Percentiles rank a stretch among this genome's conserved stretches.
These are phyloP conservation scores for Hemiprocne comata DNA, from an alignment of 2,113 vertebrate species.

Conservation along the genomic window DNA sequence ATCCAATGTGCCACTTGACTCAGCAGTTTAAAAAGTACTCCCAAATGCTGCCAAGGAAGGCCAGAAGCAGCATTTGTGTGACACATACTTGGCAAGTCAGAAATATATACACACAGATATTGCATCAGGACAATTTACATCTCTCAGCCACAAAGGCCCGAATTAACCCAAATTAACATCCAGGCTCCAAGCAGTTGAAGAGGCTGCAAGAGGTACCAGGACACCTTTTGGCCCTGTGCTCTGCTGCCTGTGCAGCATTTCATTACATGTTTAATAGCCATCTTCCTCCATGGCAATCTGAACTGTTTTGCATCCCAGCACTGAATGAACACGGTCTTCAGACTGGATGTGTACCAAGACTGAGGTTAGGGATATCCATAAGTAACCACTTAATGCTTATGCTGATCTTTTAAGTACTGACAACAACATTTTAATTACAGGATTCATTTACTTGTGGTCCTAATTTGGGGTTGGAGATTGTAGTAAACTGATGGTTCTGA, in stretches of 20 bases:
- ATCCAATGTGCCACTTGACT: not conserved
- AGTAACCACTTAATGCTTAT: not conserved
- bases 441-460: slow-evolving; percentile 22
- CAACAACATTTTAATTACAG: slow-evolving; percentile 3
- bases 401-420: not conserved
- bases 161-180: not conserved
- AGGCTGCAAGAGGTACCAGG: not conserved
- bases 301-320: not conserved
- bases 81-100: not conserved
- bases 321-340: not conserved
- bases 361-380: not conserved
- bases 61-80: not conserved
- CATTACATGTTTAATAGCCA: not conserved
- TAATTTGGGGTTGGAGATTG: not conserved
- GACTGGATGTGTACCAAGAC: not conserved
- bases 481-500: not conserved
- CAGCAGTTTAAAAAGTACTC: not conserved
- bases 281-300: not conserved
- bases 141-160: not conserved
- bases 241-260: not conserved
- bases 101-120: not conserved
- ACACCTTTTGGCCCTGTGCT: not conserved
- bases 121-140: not conserved
- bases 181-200: not conserved
- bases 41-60: not conserved